Base-by-base conservation (phyloP, 1,140 invertebrate genomes). In the Lordiphosa collinella region DNA sequence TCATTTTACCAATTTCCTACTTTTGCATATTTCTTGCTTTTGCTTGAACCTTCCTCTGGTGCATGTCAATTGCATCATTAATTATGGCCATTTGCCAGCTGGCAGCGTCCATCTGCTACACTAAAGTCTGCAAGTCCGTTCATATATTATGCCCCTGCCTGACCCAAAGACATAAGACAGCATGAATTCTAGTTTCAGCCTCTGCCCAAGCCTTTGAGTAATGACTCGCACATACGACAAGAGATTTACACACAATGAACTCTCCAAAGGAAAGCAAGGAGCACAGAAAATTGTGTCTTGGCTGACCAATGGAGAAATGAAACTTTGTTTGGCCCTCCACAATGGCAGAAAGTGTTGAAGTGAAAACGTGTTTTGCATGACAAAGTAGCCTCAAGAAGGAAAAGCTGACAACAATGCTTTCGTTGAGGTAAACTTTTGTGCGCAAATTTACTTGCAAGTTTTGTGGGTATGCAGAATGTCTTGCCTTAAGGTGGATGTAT, bases 31-130 rank as follows among this genome's bases (percentile, higher is more conserved):
- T 46, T 58, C 57, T 41, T 53, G 50, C 41, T 59, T 14, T 35
- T 4, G 41, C 66, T 32, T 22, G 34, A 11, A 14, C 16, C n/a
- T 34, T 53, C 5, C 37, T 37, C 25, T 38, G 40, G 14, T 38
- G 50, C 75, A 66, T 57, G 76, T 59, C 76, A 80, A 80, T 71
- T 80, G 76, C 66, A 67, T 75, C 76, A 80, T 80, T 80, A 80
- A 80, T 82, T 82, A 80, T 59, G 52, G 41, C 76, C 49, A 62
- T 74, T 78, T 56, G 59, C 63, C 66, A 61, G 34, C 48, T 46
- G 55, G 47, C 50, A 35, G 35, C 16, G 25, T 35, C 48, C 47
- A 47, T 40, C 57, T 55, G 36, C 25, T 22, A 38, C 43, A 53
- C 22, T 34, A 36, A 34, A 43, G 47, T 12, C 48, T 44, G 34